Base-by-base conservation (phyloP, 1,140 invertebrate species). In the Eupeodes corollae region DNA sequence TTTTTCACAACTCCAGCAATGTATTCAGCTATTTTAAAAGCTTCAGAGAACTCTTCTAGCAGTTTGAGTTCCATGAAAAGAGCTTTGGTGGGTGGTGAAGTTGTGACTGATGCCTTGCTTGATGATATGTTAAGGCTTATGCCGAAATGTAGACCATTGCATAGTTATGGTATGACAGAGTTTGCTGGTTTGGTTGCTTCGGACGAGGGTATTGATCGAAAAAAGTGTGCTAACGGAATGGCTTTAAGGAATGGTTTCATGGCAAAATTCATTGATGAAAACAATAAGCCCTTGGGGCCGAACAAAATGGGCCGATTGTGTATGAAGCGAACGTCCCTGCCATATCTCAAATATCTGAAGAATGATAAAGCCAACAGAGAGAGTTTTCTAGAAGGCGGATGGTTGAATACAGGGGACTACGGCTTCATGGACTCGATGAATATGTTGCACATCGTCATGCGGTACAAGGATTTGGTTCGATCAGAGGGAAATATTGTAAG, bases 131-230 rank as follows among this genome's bases (percentile, higher is more conserved):
- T 6, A 21, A 35, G 42, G 1, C 11, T 19, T 1, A 32, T 32
- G 9, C 30, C 21, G 5, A 48, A 48, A 30, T 19, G 19, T 5
- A 42, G 16, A 3, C 33, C 26, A 15, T 32, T 19, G 30, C 16
- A 19, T 37, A n/a, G 26, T 21, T 48, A 42, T 42, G 47, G 47
- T 3, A 48, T 48, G 47, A 48, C 47, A 0, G 47, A 48, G 15
- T 19, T 42, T 9, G n/a, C 31, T 5, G 21, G 40, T 10, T 2
- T 42, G 2, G 30, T 41, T n/a, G 34, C 32, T 3, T 30, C 32
- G 16, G 40, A 42, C 37, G 8, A 37, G 11, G 16, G 37, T 11
- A 37, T 42, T 8, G 3, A 3, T 26, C 21, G 8, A 8, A 26
- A 26, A 26, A 26, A 26, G n/a, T n/a, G n/a, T 8, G 8, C 8